Conservation (phyloP, 2,888 invertebrate species). For the Nymphalis urticae region DNA sequence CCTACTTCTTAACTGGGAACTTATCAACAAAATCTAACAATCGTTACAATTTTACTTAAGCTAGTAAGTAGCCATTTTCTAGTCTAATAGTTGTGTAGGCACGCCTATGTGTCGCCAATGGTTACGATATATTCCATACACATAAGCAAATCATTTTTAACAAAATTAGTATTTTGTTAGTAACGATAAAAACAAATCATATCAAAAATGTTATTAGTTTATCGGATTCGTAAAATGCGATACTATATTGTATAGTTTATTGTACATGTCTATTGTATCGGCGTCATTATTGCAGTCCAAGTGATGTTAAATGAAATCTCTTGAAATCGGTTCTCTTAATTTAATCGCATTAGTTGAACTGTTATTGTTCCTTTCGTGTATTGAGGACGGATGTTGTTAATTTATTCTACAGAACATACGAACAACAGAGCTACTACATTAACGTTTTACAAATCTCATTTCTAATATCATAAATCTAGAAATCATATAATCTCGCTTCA, state of each 20-base stretch:
- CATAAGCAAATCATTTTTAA: background rate
- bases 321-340: background rate
- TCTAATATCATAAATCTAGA: background rate
- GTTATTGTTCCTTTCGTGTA: background rate
- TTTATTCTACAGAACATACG: background rate
- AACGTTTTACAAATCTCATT: background rate
- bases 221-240: too few species aligned
- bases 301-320: too few species aligned
- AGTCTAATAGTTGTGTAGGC: constrained; percentile 6
- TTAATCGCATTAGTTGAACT: background rate
- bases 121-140: constrained; percentile 1
- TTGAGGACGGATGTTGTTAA: constrained; percentile 8
- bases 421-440: background rate
- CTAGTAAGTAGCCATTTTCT: background rate
- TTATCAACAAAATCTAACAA: background rate
- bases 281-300: too few species aligned
- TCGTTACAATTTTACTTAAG: background rate
- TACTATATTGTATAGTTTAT: too few species aligned
- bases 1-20: background rate
- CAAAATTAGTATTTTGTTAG: background rate
- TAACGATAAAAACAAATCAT: background rate
- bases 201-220: too few species aligned
- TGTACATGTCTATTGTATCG: too few species aligned
- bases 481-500: background rate
- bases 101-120: background rate